These are phyloP conservation scores for Rousettus leschenaultii DNA, from an alignment of 2,113 vertebrate genomes.

Conservation along the genomic window DNA sequence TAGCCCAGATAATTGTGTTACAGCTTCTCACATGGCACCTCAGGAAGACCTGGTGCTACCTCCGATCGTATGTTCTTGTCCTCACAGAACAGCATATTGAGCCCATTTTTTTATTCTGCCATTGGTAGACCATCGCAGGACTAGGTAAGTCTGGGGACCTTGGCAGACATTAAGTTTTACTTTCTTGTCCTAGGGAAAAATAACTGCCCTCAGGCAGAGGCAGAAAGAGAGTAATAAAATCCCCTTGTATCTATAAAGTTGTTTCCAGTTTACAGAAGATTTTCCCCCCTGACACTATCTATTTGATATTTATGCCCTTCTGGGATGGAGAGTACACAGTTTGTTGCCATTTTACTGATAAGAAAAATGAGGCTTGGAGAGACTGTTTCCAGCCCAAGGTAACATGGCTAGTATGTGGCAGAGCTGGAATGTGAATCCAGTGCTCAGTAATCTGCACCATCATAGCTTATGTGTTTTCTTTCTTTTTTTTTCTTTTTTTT, in stretches of 20 bases:
- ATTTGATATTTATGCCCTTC: neutral
- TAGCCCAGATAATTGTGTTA: conserved; percentile 23
- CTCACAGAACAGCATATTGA: conserved; percentile 18
- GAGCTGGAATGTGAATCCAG: neutral
- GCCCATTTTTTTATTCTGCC: conserved; percentile 43
- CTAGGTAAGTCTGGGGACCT: neutral
- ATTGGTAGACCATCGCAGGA: neutral
- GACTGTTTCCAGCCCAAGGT: neutral
- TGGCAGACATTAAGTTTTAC: neutral
- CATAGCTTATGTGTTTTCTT: neutral
- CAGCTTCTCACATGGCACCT: neutral
- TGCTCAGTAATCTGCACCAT: neutral
- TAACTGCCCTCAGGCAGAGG: neutral
- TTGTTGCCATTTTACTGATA: neutral
- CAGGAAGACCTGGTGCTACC: neutral
- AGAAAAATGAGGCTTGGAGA: neutral
- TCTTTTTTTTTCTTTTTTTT: too few species aligned
- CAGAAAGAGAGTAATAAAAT: conserved; percentile 15
- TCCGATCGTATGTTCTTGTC: conserved; percentile 50
- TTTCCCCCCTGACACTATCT: neutral
- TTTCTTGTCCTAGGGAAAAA: neutral
- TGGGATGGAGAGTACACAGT: neutral
- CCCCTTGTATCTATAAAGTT: neutral
- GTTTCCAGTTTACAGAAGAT: neutral
- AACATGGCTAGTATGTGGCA: neutral